These are phyloP conservation scores for Megaceryle alcyon DNA, from an alignment of 2,797 vertebrate genomes.

Conservation along the genomic window DNA sequence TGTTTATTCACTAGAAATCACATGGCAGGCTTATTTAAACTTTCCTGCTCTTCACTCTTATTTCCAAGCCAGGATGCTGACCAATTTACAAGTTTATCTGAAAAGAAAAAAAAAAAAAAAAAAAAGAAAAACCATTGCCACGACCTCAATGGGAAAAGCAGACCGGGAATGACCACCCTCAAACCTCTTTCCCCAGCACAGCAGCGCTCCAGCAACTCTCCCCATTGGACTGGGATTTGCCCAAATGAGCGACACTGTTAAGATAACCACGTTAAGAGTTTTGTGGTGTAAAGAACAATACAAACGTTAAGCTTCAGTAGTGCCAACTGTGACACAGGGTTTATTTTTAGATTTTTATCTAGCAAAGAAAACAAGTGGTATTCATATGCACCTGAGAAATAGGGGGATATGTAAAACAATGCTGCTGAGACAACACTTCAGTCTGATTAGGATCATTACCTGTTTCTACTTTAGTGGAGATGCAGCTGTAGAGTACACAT, in stretches of 20 bases:
- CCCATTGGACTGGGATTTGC: background rate
- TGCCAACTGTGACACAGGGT: background rate
- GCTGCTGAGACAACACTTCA: background rate
- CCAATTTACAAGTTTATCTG: background rate
- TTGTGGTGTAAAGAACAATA: background rate
- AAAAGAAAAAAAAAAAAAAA: background rate
- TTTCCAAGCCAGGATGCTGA: background rate
- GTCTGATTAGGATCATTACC: background rate
- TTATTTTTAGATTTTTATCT: background rate
- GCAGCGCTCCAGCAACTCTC: background rate
- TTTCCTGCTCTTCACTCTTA: background rate
- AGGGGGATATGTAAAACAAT: background rate
- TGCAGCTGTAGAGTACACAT: background rate
- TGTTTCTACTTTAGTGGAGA: background rate
- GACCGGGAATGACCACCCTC: background rate
- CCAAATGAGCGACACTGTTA: background rate
- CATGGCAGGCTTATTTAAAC: background rate
- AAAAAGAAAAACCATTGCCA: background rate
- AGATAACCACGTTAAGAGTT: fast-evolving
- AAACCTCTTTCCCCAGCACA: background rate
- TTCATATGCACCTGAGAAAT: background rate
- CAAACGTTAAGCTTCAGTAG: background rate
- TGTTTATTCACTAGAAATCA: background rate
- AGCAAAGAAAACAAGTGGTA: background rate
- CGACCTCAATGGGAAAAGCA: background rate